A percentile compares a stretch with the other conserved stretches of the same genome.
Evolutionary conservation across 2,797 vertebrate species (phyloP).

Genomic region (Sebastes trivittatus): DNA sequence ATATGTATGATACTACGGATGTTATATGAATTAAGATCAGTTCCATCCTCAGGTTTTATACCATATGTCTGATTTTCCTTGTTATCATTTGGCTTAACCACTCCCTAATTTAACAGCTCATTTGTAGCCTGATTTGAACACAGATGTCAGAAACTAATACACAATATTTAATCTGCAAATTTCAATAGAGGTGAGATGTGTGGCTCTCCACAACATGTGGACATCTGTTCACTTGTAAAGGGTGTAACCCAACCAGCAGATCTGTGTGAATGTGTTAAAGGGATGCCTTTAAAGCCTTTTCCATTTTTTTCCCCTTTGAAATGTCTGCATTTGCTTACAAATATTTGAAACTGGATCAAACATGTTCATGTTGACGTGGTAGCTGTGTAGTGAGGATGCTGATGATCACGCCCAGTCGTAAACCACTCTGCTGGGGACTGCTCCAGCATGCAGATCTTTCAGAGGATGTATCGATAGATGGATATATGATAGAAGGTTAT

Average conservation of each 20-base stretch:
- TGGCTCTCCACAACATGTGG: not conserved
- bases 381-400: constrained; percentile 10
- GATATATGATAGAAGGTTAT: not conserved
- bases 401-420: constrained; percentile 17
- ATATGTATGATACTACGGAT: not conserved
- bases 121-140: not conserved
- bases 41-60: not conserved
- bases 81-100: not conserved
- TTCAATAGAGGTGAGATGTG: not conserved
- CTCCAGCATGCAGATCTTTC: not conserved
- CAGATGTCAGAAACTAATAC: not conserved
- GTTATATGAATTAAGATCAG: not conserved
- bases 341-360: not conserved
- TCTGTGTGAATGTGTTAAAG: constrained; percentile 2
- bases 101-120: not conserved
- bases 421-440: constrained; percentile 4
- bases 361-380: not conserved
- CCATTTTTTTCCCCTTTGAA: not conserved
- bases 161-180: not conserved
- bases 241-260: constrained; percentile 56
- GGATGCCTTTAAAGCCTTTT: not conserved
- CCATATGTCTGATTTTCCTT: not conserved
- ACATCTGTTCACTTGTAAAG: constrained; percentile 15
- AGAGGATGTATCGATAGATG: not conserved
- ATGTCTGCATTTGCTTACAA: not conserved